These are phyloP conservation scores for Aegithalos caudatus DNA, from an alignment of 2,113 vertebrate genomes.

Conservation along the genomic window DNA sequence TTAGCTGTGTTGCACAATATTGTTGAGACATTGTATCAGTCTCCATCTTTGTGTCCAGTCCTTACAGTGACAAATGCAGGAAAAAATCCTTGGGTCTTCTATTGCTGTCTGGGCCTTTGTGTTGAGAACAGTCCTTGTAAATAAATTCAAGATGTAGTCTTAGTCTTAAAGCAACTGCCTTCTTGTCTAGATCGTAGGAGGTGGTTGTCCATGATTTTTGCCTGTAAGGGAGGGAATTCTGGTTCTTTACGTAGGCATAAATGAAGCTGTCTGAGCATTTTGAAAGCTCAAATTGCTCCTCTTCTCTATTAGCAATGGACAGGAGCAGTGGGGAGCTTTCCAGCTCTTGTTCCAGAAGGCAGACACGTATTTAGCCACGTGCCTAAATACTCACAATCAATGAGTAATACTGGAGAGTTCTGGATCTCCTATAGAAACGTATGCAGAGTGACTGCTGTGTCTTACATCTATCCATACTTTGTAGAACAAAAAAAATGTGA, in stretches of 20 bases:
- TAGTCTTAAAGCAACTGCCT: not conserved
- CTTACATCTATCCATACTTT: not conserved
- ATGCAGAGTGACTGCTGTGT: not conserved
- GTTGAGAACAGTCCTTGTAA: not conserved
- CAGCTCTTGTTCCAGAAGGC: not conserved
- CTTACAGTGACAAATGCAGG: not conserved
- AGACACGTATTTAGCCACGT: not conserved
- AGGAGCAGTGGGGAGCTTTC: not conserved
- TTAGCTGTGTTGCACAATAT: not conserved
- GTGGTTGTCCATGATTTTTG: not conserved
- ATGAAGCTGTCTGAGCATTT: not conserved
- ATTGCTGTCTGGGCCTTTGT: not conserved
- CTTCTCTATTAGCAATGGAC: not conserved
- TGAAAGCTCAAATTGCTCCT: not conserved
- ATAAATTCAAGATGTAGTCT: not conserved
- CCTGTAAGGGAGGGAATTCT: not conserved
- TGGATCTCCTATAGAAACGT: not conserved
- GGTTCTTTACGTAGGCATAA: not conserved
- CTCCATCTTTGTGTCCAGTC: not conserved
- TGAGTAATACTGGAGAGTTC: not conserved
- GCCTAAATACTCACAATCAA: not conserved
- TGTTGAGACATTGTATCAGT: not conserved
- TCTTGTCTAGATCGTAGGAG: not conserved
- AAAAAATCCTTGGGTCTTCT: not conserved
- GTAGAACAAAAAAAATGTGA: not conserved